phyloP scores from a whole-genome alignment of 2,113 vertebrate species.

The Tychaedon coryphoeus region DNA sequence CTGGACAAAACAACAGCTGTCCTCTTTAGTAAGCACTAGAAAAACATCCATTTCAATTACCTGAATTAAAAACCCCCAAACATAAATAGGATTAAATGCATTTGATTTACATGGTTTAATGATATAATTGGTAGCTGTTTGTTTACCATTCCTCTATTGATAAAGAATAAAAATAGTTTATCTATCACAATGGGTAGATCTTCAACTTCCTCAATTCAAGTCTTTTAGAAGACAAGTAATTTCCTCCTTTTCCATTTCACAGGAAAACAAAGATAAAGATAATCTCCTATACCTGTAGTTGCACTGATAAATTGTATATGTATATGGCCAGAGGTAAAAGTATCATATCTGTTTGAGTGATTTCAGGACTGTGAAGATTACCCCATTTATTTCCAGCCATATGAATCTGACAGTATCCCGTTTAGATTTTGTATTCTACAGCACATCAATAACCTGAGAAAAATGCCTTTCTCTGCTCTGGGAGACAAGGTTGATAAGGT shows the following conservation, averaged over 20 bases:
- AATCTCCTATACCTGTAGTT: slow-evolving; percentile 37
- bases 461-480: slow-evolving; percentile 25
- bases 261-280: slow-evolving; percentile 21
- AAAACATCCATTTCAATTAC: background rate
- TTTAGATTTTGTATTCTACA: slow-evolving; percentile 10
- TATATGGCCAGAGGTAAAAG: slow-evolving; percentile 13
- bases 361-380: background rate
- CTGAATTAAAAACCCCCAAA: background rate
- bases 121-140: background rate
- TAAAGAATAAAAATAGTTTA: background rate
- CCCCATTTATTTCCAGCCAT: background rate
- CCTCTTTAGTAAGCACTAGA: background rate
- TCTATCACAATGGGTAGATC: background rate
- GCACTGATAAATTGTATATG: slow-evolving; percentile 36
- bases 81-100: background rate
- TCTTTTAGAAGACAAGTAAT: slow-evolving; percentile 6
- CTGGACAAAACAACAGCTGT: background rate
- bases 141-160: background rate
- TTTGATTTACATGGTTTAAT: background rate
- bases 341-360: slow-evolving; percentile 6
- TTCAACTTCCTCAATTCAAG: background rate
- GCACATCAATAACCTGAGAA: background rate
- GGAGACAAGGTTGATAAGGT: slow-evolving; percentile 15
- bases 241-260: background rate
- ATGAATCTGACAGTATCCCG: background rate